Evolutionary conservation across 2,113 vertebrate genomes (phyloP).

Genomic region (Spizaetus ornatus): DNA sequence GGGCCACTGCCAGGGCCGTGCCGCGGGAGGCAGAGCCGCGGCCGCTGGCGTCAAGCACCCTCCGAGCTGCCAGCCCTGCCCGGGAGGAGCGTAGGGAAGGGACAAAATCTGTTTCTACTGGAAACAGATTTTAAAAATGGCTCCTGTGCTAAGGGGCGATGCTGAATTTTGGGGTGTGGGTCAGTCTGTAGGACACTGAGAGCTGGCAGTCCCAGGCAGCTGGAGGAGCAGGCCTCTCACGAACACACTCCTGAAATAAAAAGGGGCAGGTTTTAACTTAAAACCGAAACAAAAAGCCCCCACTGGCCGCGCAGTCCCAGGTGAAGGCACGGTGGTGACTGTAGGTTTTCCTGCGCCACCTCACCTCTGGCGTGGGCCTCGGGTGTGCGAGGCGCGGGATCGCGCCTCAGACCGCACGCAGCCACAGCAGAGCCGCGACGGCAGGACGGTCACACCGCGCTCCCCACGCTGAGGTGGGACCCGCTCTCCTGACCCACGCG

Average conservation of each 20-base stretch:
- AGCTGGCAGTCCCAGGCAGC: not conserved
- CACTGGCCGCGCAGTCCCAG: rapidly evolving
- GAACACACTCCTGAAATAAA: not conserved
- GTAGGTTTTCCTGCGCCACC: not conserved
- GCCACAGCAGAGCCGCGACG: rapidly evolving
- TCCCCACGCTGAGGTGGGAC: not conserved
- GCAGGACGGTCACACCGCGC: not conserved
- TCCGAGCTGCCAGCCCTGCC: not conserved
- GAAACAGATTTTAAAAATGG: not conserved
- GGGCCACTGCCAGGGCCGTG: not conserved
- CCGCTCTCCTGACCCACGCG: rapidly evolving
- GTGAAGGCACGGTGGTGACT: not conserved
- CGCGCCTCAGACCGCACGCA: not conserved
- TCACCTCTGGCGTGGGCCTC: rapidly evolving
- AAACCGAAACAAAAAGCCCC: not conserved
- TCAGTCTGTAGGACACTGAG: not conserved
- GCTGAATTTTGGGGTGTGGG: not conserved
- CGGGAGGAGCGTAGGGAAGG: not conserved
- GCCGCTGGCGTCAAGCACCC: rapidly evolving
- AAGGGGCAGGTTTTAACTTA: not conserved
- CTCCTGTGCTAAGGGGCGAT: not conserved
- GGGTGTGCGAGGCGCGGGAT: not conserved
- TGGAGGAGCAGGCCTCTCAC: not conserved
- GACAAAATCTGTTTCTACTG: not conserved
- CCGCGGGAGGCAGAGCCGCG: not conserved